Conservation (phyloP, 2,888 invertebrate genomes). For the Laothoe populi region DNA sequence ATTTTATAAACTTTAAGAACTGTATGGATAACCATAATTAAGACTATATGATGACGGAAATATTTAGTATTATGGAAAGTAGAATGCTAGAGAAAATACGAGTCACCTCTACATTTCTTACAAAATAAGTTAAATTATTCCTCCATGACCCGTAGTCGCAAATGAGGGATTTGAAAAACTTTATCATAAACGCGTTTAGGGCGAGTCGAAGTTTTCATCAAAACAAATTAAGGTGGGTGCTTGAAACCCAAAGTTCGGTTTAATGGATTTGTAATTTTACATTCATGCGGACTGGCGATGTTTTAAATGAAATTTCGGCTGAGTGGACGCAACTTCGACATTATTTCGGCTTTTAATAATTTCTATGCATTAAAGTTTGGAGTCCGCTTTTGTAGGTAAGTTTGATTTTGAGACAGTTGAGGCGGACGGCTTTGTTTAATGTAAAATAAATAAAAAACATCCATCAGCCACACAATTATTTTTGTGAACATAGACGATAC, state of each 20-base stretch:
- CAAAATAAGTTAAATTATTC: constrained; percentile 59
- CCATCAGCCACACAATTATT: too few relatives aligned
- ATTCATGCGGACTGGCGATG: constrained; percentile 56
- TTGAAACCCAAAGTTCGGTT: constrained; percentile 63
- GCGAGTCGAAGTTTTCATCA: constrained; percentile 77
- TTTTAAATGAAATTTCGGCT: constrained; percentile 20
- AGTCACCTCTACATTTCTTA: background rate
- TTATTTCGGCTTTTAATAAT: constrained; percentile 17
- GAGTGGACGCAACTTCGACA: constrained; percentile 20
- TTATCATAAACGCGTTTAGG: constrained; percentile 71
- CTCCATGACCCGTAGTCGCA: constrained; percentile 61
- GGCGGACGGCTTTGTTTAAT: background rate
- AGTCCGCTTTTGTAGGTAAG: background rate
- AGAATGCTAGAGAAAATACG: too few relatives aligned
- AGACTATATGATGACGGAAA: too few relatives aligned
- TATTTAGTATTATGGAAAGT: too few relatives aligned
- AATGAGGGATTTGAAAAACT: constrained; percentile 59
- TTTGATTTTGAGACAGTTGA: constrained; percentile 2
- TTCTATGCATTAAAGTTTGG: background rate
- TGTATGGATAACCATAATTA: too few relatives aligned
- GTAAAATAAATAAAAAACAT: background rate
- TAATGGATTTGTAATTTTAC: constrained; percentile 81
- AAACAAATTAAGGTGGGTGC: constrained; percentile 77
- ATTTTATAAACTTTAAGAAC: too few relatives aligned
- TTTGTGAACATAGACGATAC: too few relatives aligned